phyloP scores from a whole-genome alignment of 2,113 vertebrate genomes.

The Melozone crissalis region DNA sequence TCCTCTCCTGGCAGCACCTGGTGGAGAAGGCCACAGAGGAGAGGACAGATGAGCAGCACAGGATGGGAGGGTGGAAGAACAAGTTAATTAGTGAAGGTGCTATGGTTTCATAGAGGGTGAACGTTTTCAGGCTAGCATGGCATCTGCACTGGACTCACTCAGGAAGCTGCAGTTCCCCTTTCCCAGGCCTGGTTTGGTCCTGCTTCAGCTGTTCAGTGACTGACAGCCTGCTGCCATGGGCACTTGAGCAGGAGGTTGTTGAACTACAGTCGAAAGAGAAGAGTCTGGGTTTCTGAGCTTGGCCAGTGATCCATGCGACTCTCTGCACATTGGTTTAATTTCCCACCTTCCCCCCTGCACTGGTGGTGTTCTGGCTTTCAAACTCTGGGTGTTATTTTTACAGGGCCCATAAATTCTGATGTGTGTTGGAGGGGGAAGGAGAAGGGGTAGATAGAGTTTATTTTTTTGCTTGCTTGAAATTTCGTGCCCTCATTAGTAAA shows the following conservation, averaged over 20 bases:
- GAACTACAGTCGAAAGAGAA: rapidly evolving
- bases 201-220: neutral
- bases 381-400: neutral
- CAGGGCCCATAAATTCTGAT: neutral
- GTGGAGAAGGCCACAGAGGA: neutral
- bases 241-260: neutral
- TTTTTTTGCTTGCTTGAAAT: neutral
- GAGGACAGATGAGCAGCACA: neutral
- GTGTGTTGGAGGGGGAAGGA: neutral
- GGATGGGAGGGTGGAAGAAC: neutral
- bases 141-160: neutral
- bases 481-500: neutral
- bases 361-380: neutral
- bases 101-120: neutral
- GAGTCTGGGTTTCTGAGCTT: neutral
- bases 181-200: neutral
- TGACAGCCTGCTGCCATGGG: rapidly evolving
- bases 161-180: slow-evolving; percentile 36
- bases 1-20: neutral
- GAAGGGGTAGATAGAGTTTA: neutral
- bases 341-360: neutral
- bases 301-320: neutral
- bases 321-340: neutral
- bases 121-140: neutral
- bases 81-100: neutral